These are phyloP conservation scores for Donacobius atricapilla DNA, from an alignment of 2,113 vertebrate species.

Conservation along the genomic window DNA sequence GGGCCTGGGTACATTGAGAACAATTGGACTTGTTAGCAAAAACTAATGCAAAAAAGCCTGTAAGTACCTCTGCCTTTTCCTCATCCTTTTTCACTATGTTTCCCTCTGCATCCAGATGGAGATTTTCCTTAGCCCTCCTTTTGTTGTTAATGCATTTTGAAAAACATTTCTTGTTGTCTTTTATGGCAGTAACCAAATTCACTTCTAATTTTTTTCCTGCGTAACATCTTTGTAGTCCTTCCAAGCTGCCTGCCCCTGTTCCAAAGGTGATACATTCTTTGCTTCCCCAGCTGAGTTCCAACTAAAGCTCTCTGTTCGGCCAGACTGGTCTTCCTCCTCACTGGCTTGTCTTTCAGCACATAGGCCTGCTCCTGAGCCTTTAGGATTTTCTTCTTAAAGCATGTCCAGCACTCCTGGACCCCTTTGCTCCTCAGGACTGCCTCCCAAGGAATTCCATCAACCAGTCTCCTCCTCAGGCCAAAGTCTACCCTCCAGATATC, in stretches of 20 bases:
- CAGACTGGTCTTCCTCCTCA: neutral
- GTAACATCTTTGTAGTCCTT: neutral
- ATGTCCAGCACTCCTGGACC: neutral
- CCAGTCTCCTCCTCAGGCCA: neutral
- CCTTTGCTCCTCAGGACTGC: neutral
- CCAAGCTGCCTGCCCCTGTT: neutral
- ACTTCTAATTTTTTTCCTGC: neutral
- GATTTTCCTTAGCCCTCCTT: neutral
- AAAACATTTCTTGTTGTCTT: neutral
- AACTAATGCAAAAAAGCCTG: neutral
- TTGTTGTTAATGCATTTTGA: neutral
- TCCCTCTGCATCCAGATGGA: neutral
- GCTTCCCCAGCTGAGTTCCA: neutral
- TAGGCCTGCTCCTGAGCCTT: neutral
- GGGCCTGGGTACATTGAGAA: neutral
- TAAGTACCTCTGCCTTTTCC: neutral
- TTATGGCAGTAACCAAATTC: neutral
- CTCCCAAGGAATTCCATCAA: neutral
- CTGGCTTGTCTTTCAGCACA: accelerated
- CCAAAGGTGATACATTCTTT: neutral
- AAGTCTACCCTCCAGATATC: neutral
- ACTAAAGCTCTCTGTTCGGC: neutral
- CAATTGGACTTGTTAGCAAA: neutral
- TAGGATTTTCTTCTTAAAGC: neutral
- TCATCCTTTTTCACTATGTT: neutral